phyloP scores from a whole-genome alignment of 2,113 vertebrate species.

The Electrona antarctica region DNA sequence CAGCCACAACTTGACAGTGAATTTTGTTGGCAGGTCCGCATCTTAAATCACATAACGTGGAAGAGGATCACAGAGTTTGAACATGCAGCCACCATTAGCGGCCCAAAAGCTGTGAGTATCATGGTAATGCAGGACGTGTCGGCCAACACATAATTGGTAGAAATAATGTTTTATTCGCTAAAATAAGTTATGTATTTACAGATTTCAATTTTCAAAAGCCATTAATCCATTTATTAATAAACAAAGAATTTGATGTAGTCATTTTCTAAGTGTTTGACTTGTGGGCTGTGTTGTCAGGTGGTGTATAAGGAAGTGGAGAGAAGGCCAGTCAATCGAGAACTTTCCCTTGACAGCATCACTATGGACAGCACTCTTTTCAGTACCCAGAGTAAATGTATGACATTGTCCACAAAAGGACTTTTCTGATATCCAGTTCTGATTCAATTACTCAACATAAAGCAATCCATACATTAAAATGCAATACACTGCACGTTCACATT shows the following conservation, averaged over 20 bases:
- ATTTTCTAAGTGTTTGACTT: not conserved
- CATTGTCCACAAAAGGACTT: too few species aligned
- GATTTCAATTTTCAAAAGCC: too few species aligned
- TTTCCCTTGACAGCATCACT: constrained; percentile 78
- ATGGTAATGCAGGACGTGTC: not conserved
- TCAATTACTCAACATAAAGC: too few species aligned
- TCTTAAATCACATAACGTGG: constrained; percentile 97
- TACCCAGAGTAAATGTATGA: constrained; percentile 91
- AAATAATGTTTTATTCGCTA: too few species aligned
- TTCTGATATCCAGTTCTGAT: too few species aligned
- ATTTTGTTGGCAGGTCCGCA: constrained; percentile 81
- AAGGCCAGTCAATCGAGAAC: constrained; percentile 73
- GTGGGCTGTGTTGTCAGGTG: constrained; percentile 74
- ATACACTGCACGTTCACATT: too few species aligned
- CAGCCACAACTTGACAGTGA: too few species aligned
- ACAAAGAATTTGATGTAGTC: too few species aligned
- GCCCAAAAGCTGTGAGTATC: constrained; percentile 83
- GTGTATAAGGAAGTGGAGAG: constrained; percentile 92
- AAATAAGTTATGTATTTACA: too few species aligned
- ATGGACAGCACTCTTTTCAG: constrained; percentile 75
- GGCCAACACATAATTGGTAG: not conserved
- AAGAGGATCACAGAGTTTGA: constrained; percentile 88
- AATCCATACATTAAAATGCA: too few species aligned
- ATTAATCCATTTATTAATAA: too few species aligned
- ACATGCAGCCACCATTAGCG: constrained; percentile 80